Evolutionary conservation across 2,888 invertebrate species (phyloP), one percentile per base, ranked within the genome.

Genomic region (Drosophila kuntzei): DNA sequence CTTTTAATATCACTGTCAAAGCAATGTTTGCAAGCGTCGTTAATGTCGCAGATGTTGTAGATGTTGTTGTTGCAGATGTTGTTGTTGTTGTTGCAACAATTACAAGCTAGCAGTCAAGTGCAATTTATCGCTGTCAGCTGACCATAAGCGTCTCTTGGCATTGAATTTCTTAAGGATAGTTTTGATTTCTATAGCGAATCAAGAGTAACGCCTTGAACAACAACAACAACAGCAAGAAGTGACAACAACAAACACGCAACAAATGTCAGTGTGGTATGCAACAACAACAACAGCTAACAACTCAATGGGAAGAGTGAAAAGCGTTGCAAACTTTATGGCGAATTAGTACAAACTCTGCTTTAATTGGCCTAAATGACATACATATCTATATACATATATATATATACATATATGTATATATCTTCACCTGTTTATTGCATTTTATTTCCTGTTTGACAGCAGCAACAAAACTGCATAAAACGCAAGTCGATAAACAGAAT

Each of bases 281-380:
- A 14, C 47, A 51, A 18, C 34, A 37, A 69, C 50, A 55, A 41
- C 51, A 39, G 18, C 18, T 16, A 63, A 47, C 47, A 43, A 55
- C 27, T 34, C 49, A 50, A 20, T 34, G 20, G 11, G 25, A 67
- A 76, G 82, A 80, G 80, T 68, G 83, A 80, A 82, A 82, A 75
- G 69, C 60, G 53, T 78, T 41, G 29, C 67, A 34, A 76, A 67
- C 71, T 77, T 88, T 54, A 88, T 80, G 88, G 89, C 76, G 80
- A 89, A 88, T 88, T 86, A 80, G 87, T 82, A 62, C 86, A 80
- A 70, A 73, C 69, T 77, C 69, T 69, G 71, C 80, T 86, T 71
- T 77, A 87, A 87, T 88, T 80, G 87, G 75, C 54, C 51, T 67
- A 53, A 49, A 47, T 49, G 37, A 34, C 57, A 57, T 27, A 63